phyloP scores from a whole-genome alignment of 2,113 vertebrate genomes.

The Muscicapa adusta region DNA sequence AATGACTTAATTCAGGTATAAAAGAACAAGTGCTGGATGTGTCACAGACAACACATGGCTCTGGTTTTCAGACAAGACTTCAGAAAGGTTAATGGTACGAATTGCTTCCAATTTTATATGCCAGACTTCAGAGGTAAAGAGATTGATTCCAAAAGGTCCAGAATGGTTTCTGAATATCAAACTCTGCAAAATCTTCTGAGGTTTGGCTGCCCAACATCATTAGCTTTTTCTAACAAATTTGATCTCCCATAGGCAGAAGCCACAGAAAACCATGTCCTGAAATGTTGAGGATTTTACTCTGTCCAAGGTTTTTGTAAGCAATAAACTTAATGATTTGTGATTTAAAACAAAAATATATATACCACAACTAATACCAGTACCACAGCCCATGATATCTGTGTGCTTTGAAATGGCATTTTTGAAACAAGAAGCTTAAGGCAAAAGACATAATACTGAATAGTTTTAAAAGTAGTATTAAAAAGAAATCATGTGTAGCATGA shows the following conservation, averaged over 20 bases:
- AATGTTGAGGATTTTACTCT: neutral
- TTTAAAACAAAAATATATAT: neutral
- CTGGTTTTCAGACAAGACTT: neutral
- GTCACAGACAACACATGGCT: neutral
- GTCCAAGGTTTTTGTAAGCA: neutral
- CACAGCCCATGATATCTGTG: neutral
- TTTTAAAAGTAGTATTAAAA: neutral
- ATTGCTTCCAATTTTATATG: neutral
- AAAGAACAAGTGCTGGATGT: neutral
- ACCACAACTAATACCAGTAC: neutral
- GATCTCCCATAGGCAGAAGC: neutral
- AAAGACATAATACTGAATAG: neutral
- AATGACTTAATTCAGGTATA: neutral
- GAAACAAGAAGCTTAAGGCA: neutral
- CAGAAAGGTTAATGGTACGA: neutral
- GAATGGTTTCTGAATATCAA: neutral
- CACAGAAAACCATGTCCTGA: neutral
- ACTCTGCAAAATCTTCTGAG: neutral
- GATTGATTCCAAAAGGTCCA: neutral
- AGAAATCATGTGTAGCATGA: neutral
- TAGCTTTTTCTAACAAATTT: neutral
- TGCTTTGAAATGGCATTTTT: neutral
- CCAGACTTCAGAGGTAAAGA: neutral
- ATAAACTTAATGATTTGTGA: neutral
- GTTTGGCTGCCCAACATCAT: neutral